A percentile compares a stretch with the other conserved stretches of the same genome.
Conservation (phyloP, 2,113 vertebrate species). For the Amia ocellicauda region DNA sequence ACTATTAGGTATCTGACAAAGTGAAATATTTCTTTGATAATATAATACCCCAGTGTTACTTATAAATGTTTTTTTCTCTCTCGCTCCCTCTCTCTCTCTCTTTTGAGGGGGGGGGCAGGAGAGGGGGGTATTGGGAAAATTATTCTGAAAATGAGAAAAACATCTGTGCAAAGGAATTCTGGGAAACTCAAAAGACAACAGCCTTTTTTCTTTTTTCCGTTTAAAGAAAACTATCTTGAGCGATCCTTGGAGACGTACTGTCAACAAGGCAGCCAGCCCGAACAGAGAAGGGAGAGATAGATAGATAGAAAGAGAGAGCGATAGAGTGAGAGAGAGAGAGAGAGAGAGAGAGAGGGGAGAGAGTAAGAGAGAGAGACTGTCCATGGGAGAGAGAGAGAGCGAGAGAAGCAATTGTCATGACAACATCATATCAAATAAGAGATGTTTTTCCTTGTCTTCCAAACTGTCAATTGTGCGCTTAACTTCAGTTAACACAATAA, state of each 20-base stretch:
- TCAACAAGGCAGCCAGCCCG: conserved; percentile 62
- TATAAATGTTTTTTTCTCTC: conserved; percentile 32
- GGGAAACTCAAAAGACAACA: conserved; percentile 69
- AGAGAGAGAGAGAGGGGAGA: conserved; percentile 19
- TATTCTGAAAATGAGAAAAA: conserved; percentile 59
- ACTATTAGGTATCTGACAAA: conserved; percentile 22
- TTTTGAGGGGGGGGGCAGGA: conserved; percentile 23
- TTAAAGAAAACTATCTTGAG: conserved; percentile 69
- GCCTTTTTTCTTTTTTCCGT: conserved; percentile 50
- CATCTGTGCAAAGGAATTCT: conserved; percentile 66
- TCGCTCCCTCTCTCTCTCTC: too few species aligned
- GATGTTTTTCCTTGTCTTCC: background rate
- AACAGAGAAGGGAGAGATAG: conserved; percentile 48
- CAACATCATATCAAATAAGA: conserved; percentile 50
- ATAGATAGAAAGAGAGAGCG: conserved; percentile 12
- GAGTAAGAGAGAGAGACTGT: conserved; percentile 24
- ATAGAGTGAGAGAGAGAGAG: conserved; percentile 22
- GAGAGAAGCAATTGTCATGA: conserved; percentile 11
- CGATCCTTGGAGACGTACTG: conserved; percentile 68
- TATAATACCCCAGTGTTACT: conserved; percentile 15
- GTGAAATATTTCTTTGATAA: conserved; percentile 19
- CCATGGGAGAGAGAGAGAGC: conserved; percentile 40
- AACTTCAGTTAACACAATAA: conserved; percentile 42
- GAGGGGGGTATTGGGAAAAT: conserved; percentile 39
- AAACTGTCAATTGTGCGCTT: conserved; percentile 40